A percentile compares a stretch with the other conserved stretches of the same genome.
Evolutionary conservation across 2,113 vertebrate genomes (phyloP).

Genomic region (Calonectris borealis): DNA sequence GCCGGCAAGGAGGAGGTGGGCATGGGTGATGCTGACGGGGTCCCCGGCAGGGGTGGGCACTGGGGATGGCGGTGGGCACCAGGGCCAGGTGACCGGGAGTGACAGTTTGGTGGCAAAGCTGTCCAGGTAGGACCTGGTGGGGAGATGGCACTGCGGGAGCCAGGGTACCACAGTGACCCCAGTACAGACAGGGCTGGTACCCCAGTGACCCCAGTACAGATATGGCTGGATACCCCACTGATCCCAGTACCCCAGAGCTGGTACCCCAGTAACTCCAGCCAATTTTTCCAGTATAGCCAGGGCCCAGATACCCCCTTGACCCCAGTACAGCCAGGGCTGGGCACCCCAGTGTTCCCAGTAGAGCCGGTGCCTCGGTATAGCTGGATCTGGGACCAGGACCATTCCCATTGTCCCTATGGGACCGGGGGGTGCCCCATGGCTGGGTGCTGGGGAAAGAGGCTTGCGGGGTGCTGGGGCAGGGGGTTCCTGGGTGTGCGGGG

Average conservation of each 20-base stretch:
- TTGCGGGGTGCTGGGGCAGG: accelerated
- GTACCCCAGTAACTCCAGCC: not conserved
- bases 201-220: not conserved
- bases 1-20: accelerated
- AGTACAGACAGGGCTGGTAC: not conserved
- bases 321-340: not conserved
- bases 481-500: accelerated
- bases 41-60: not conserved
- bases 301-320: no score
- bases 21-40: accelerated
- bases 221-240: not conserved
- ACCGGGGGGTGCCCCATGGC: not conserved
- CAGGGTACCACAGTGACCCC: not conserved
- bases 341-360: not conserved
- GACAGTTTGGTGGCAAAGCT: not conserved
- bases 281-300: no score
- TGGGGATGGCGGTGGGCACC: no score
- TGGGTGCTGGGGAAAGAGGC: not conserved
- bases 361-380: accelerated
- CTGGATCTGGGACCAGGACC: not conserved
- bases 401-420: not conserved
- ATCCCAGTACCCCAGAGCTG: not conserved
- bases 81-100: not conserved
- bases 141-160: not conserved
- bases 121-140: not conserved